phyloP scores from a whole-genome alignment of 2,888 invertebrate species.

The Norana najaformis region DNA sequence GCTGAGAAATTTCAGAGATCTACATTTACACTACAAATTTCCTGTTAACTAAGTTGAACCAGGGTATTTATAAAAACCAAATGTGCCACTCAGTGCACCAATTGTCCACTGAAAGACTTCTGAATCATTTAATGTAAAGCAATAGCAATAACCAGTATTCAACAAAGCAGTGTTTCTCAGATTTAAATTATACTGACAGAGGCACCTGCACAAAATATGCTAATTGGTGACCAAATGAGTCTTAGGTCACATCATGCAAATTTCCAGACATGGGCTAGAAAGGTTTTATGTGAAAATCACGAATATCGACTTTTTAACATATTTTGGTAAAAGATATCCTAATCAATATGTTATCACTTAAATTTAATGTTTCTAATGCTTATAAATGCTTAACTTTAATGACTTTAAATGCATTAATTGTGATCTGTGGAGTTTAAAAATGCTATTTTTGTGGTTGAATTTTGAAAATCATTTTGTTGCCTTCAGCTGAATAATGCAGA shows the following conservation, averaged over 20 bases:
- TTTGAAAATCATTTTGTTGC: neutral
- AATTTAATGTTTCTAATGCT: neutral
- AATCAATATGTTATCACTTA: neutral
- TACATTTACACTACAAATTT: too few relatives aligned
- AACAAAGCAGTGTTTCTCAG: neutral
- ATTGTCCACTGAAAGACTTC: neutral
- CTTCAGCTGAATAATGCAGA: neutral
- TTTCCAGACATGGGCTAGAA: neutral
- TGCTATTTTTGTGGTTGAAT: too few relatives aligned
- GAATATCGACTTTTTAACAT: neutral
- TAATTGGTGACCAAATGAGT: too few relatives aligned
- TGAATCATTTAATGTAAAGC: neutral
- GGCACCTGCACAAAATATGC: too few relatives aligned
- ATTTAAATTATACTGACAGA: neutral
- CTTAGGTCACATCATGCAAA: neutral
- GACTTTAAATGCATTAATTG: neutral
- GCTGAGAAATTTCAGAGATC: too few relatives aligned
- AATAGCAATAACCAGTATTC: neutral
- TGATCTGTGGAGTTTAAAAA: neutral
- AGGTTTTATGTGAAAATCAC: neutral
- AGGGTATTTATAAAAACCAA: neutral
- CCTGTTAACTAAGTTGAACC: too few relatives aligned
- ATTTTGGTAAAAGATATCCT: neutral
- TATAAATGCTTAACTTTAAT: neutral
- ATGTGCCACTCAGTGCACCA: neutral